These are phyloP conservation scores for Megaustenia siamemsis DNA, from an alignment of 2,888 invertebrate species.

Conservation along the genomic window DNA sequence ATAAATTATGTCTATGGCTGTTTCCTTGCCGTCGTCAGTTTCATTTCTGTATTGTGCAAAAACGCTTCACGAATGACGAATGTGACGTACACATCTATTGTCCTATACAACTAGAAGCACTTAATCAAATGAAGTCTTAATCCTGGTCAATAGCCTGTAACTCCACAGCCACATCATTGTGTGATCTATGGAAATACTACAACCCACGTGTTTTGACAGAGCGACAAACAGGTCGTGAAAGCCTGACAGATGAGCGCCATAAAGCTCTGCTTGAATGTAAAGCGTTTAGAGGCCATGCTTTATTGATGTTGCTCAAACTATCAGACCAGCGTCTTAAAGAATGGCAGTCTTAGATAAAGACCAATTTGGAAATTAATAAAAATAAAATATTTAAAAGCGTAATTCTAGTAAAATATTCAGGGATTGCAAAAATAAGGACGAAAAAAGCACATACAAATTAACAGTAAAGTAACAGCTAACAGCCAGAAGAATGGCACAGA, in stretches of 20 bases:
- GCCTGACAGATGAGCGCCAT: neutral
- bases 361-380: no score
- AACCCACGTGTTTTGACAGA: constrained; percentile 4
- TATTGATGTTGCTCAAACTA: no score
- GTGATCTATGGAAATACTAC: neutral
- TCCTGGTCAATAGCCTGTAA: neutral
- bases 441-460: no score
- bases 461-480: no score
- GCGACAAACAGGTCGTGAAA: neutral
- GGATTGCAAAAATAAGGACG: no score
- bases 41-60: neutral
- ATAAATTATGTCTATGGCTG: neutral
- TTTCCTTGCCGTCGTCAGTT: neutral
- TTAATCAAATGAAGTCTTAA: neutral
- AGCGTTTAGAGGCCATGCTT: no score
- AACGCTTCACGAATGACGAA: neutral
- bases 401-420: no score
- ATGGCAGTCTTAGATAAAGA: no score
- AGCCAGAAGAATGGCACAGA: no score
- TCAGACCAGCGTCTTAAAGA: no score
- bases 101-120: neutral
- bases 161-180: neutral
- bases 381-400: no score
- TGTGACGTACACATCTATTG: neutral
- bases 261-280: neutral